Evolutionary conservation across 2,113 vertebrate species (phyloP), one percentile per base, ranked within the genome.

Genomic region (Phrynosoma blainvillii): DNA sequence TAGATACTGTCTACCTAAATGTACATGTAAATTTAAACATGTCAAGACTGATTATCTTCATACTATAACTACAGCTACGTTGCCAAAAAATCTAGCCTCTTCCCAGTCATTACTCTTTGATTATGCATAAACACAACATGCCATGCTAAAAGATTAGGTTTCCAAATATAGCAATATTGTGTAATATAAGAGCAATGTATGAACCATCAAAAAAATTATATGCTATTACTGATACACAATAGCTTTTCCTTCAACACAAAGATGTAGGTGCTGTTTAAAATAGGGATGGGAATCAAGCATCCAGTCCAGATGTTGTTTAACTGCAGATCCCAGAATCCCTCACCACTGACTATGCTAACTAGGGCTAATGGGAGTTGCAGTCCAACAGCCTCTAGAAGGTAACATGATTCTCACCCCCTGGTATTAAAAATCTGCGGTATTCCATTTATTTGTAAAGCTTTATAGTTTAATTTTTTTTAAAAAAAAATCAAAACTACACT

Each of bases 21-120:
- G 80, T 47, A 80, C 52, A 80, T 80, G 78, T 59, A 71, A 80
- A 80, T 79, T 56, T 80, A 87, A 87, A 87, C 9, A 9, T 71
- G 71, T 80, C 79, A 87, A 56, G 20, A 21, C 78, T 87, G 77
- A 71, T 87, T 87, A 80, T 71, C 70, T 87, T 73, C 52, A 80
- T 30, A 87, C 47, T 52, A 56, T 87, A 87, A 59, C 68, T 73
- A 59, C 13, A 40, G 66, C 68, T 56, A 42, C 68, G 73, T 59
- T 59, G 23, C 47, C 23, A 54, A 40, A 86, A 20, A 70, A 21
- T 40, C 0, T 7, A 25, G 8, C 85, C n/a, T 86, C 47, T 56
- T 86, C 66, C 54, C 76, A 86, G 27, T 79, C 85, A 73, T 40
- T 27, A 59, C 47, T 84, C 42, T 84, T 54, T 32, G 18, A 10